phyloP scores from a whole-genome alignment of 2,888 invertebrate genomes.

The Hemaris fuciformis region DNA sequence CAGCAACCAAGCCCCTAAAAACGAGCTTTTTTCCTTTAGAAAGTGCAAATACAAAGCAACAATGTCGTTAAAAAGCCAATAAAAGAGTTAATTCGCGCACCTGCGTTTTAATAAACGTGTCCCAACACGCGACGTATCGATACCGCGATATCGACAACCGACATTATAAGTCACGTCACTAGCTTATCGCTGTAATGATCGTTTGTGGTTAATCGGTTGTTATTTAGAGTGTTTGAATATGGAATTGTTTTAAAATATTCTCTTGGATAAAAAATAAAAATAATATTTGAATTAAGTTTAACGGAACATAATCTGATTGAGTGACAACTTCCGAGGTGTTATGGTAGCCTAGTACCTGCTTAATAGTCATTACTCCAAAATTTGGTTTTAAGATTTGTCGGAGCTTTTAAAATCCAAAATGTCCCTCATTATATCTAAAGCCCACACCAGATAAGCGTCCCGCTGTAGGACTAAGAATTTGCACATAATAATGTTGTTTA shows the following conservation, averaged over 20 bases:
- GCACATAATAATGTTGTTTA: too few species aligned
- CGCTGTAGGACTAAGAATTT: too few species aligned
- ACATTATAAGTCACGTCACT: slow-evolving; percentile 14
- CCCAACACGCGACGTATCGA: slow-evolving; percentile 55
- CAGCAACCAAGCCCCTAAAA: neutral
- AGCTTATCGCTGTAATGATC: neutral
- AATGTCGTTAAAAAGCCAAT: slow-evolving; percentile 32
- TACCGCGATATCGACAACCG: slow-evolving; percentile 60
- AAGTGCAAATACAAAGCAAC: slow-evolving; percentile 26
- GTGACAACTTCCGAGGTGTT: neutral
- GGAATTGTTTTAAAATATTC: neutral
- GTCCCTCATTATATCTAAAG: too few species aligned
- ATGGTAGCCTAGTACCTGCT: too few species aligned
- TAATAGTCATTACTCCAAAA: too few species aligned
- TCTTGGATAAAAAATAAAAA: too few species aligned
- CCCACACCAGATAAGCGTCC: too few species aligned
- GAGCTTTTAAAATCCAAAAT: too few species aligned
- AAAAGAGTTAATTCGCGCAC: slow-evolving; percentile 44
- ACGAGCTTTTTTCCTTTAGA: neutral
- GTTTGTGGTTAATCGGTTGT: neutral
- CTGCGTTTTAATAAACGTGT: slow-evolving; percentile 44
- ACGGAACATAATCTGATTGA: neutral
- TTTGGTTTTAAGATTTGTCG: too few species aligned
- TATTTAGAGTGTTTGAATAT: neutral
- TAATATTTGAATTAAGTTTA: too few species aligned